Conservation (phyloP, 1,140 invertebrate species). For the Chrysomallon squamiferum region DNA sequence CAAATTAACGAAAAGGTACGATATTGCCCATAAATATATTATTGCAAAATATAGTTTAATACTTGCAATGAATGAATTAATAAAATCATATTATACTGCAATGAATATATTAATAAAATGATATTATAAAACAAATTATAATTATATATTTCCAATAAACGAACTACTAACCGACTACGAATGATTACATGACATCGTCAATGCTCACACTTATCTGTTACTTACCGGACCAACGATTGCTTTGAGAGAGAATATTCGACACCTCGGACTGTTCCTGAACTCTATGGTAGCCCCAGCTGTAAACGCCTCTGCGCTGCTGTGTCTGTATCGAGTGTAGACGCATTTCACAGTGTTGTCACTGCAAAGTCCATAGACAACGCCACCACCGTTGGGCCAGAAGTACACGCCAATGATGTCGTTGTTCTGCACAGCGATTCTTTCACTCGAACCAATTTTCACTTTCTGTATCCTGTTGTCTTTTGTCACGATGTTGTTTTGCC, state of each 20-base stretch:
- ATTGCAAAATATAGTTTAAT: no score
- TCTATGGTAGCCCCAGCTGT: not conserved
- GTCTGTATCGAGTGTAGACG: not conserved
- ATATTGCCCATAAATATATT: no score
- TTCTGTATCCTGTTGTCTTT: not conserved
- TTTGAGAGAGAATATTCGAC: not conserved
- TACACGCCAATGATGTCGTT: not conserved
- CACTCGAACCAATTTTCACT: not conserved
- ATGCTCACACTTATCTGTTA: no score
- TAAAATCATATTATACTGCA: no score
- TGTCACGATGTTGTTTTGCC: not conserved
- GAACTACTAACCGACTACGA: no score
- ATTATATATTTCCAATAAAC: no score
- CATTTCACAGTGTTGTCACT: not conserved
- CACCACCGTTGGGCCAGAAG: not conserved
- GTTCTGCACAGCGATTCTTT: not conserved
- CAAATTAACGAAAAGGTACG: no score
- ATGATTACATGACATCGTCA: no score
- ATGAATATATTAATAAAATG: no score
- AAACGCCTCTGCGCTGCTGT: not conserved
- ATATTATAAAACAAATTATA: no score
- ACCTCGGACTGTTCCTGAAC: not conserved
- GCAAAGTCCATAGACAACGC: not conserved
- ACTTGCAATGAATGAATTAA: no score
- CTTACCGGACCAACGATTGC: not conserved